Percentiles rank a stretch among this genome's conserved stretches.
These are phyloP conservation scores for Eurytoma adleriae DNA, from an alignment of 2,888 invertebrate species.

Conservation along the genomic window DNA sequence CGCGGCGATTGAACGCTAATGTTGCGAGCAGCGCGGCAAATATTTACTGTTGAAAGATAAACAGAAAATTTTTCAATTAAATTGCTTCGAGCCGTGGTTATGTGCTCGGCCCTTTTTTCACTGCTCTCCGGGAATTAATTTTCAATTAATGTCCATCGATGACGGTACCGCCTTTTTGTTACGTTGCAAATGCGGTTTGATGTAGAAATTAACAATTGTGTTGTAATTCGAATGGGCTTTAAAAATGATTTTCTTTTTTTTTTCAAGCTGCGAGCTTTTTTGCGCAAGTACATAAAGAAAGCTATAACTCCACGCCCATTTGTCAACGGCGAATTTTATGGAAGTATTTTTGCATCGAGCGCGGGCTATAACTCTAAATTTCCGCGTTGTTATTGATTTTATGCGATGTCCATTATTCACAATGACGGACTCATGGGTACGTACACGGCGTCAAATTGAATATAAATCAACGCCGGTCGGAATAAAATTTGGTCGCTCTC, in stretches of 20 bases:
- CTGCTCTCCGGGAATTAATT: not conserved
- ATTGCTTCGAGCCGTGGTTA: too few relatives aligned
- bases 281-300: not conserved
- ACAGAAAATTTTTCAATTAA: not conserved
- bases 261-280: not conserved
- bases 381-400: slow-evolving; percentile 49
- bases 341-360: slow-evolving; percentile 27
- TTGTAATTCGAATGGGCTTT: not conserved
- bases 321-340: slow-evolving; percentile 39
- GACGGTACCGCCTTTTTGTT: not conserved
- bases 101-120: too few relatives aligned
- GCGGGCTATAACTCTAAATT: slow-evolving; percentile 15
- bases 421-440: slow-evolving; percentile 50
- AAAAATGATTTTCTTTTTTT: not conserved
- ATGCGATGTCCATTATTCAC: slow-evolving; percentile 52
- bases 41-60: not conserved
- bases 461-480: slow-evolving; percentile 31
- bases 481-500: too few relatives aligned
- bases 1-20: too few relatives aligned
- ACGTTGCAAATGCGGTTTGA: too few relatives aligned
- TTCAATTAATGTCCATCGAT: not conserved
- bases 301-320: slow-evolving; percentile 7
- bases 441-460: slow-evolving; percentile 35
- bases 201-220: not conserved
- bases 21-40: too few relatives aligned